Conservation (phyloP, 1,140 invertebrate genomes). For the Drosophila rufa region DNA sequence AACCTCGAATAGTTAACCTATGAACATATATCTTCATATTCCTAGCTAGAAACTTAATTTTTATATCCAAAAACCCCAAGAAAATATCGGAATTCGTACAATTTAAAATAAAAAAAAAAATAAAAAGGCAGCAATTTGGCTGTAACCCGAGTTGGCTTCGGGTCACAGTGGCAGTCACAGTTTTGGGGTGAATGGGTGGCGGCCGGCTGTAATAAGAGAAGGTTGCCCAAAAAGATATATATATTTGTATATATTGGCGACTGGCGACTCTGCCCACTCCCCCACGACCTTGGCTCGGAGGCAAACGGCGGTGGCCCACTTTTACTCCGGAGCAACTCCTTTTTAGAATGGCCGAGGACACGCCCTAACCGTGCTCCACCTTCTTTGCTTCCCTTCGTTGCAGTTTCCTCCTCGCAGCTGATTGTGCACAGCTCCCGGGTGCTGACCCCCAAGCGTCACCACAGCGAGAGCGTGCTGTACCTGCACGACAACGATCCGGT, state of each 20-base stretch:
- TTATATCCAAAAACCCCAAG: neutral
- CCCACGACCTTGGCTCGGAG: conserved; percentile 62
- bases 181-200: conserved; percentile 33
- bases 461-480: conserved; percentile 92
- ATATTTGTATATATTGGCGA: conserved; percentile 21
- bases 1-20: no score
- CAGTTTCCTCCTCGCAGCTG: conserved; percentile 86
- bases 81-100: neutral
- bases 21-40: neutral
- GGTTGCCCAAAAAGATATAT: conserved; percentile 18
- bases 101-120: neutral
- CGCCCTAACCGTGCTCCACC: conserved; percentile 36
- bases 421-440: conserved; percentile 93
- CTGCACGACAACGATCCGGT: conserved; percentile 85
- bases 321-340: conserved; percentile 50
- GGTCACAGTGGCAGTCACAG: conserved; percentile 29
- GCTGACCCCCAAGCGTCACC: conserved; percentile 92
- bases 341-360: conserved; percentile 44
- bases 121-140: conserved; percentile 12
- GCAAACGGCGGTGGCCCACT: conserved; percentile 57
- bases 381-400: conserved; percentile 15
- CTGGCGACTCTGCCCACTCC: conserved; percentile 32
- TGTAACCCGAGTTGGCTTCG: conserved; percentile 24
- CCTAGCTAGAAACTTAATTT: neutral
- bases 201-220: conserved; percentile 39